These are phyloP conservation scores for Anadara kagoshimensis DNA, from an alignment of 1,140 invertebrate species.

Conservation along the genomic window DNA sequence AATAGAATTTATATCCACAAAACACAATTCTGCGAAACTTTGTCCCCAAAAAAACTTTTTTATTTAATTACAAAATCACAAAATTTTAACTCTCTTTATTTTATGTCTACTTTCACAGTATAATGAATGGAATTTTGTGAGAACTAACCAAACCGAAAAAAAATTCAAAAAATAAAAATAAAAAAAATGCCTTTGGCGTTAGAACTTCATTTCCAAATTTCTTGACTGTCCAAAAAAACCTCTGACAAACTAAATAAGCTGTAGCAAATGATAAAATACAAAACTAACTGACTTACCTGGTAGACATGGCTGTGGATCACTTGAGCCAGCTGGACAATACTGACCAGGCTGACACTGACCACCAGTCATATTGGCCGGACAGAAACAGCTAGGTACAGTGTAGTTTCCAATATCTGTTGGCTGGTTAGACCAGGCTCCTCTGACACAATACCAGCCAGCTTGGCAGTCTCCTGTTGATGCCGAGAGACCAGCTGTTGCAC, in stretches of 20 bases:
- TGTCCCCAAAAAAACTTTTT: background rate
- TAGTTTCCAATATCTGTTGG: slow-evolving; percentile 64
- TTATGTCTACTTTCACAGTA: too few relatives aligned
- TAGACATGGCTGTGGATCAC: slow-evolving; percentile 52
- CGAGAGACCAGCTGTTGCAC: slow-evolving; percentile 58
- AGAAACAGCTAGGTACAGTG: slow-evolving; percentile 56
- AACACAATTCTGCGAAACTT: too few relatives aligned
- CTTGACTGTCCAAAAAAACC: too few relatives aligned
- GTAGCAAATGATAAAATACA: too few relatives aligned
- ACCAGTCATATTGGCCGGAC: slow-evolving; percentile 65
- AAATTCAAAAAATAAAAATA: too few relatives aligned
- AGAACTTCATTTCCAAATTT: too few relatives aligned
- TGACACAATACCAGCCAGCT: slow-evolving; percentile 68
- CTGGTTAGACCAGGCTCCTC: slow-evolving; percentile 59
- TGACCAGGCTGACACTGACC: slow-evolving; percentile 65
- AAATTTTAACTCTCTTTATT: background rate
- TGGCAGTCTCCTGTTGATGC: slow-evolving; percentile 56
- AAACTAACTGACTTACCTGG: slow-evolving; percentile 48
- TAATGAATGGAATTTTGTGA: too few relatives aligned
- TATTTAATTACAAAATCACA: background rate
- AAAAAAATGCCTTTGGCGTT: too few relatives aligned
- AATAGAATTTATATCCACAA: background rate
- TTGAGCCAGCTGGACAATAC: slow-evolving; percentile 65
- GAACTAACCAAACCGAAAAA: too few relatives aligned
- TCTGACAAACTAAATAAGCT: too few relatives aligned